Conservation (phyloP, 2,797 vertebrate species). For the Triplophysa bombifrons region DNA sequence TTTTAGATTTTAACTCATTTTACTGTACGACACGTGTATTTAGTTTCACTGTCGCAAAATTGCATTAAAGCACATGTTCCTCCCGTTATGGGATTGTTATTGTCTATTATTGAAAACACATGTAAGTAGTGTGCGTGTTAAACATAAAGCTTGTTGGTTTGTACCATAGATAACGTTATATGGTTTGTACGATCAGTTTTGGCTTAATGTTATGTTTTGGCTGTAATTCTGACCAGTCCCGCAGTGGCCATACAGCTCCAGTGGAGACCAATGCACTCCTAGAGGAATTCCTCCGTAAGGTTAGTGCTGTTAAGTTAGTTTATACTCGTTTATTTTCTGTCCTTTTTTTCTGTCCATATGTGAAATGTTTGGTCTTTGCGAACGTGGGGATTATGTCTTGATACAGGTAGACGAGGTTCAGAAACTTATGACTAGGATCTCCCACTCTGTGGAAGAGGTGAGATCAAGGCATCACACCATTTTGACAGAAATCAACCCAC, state of each 20-base stretch:
- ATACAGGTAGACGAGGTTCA: conserved; percentile 85
- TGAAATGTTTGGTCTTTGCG: not conserved
- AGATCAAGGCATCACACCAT: conserved; percentile 82
- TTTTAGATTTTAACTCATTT: not conserved
- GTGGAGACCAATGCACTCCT: conserved; percentile 17
- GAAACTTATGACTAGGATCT: conserved; percentile 77
- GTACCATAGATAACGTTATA: too few relatives aligned
- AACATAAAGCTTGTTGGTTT: too few relatives aligned
- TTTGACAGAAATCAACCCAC: conserved; percentile 80
- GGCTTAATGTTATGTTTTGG: conserved; percentile 1
- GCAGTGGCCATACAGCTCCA: not conserved
- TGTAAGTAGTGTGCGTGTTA: not conserved
- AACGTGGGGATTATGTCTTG: not conserved
- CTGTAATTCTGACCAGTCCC: not conserved
- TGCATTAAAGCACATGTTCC: not conserved
- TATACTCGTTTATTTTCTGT: not conserved
- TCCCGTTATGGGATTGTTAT: not conserved
- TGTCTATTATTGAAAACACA: not conserved
- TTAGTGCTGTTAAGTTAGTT: not conserved
- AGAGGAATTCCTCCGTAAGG: conserved; percentile 27
- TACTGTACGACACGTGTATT: not conserved
- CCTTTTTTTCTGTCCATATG: not conserved
- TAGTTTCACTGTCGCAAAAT: conserved; percentile 12
- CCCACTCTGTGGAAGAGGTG: conserved; percentile 80
- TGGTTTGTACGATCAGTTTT: too few relatives aligned